Base-by-base conservation (phyloP, 1,140 invertebrate genomes). In the Potamilus streckersoni region DNA sequence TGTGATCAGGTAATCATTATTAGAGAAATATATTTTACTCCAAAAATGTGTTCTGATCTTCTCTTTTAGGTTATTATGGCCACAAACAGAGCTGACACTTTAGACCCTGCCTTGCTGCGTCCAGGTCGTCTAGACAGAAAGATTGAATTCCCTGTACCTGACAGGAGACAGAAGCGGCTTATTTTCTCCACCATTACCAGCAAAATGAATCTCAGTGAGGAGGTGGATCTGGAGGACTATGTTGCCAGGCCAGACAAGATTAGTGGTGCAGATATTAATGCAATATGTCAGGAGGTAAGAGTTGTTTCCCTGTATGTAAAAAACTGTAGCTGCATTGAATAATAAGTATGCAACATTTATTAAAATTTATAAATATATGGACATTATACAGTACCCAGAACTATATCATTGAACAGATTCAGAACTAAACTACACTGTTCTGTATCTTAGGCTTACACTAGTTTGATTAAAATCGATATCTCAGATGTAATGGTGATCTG, bases 161-260 rank as follows among this genome's bases (percentile, higher is more conserved):
- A 99, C 92, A 92, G 98, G 55, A 92, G 98, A 75, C 98, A 99
- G 89, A 99, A 99, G 87, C 95, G 98, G 80, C 91, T 99, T 8
- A 96, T 99, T 76, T 99, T 99, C 91, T 95, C 97, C 19, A 99
- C 98, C 0, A 99, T 99, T 76, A 99, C 98, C 0, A 92, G 95
- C 0, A 98, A 97, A 89, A 99, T 99, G 98, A 99, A 99, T 91
- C 91, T 99, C n/a, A 98, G 96, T 80, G 98, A 99, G 88, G 98
- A 99, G 90, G 97, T 99, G 2, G 98, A 99, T 91, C 90, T 99
- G 3, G 98, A 99, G 89, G 98, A 99, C 91, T 99, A 97, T 91
- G 97, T 99, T 15, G 97, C 98, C 15, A 92, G 98, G 20, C 98
- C 98, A 0, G 98, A 99, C 88, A 95, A 96, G 90, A 99, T 99